These are phyloP conservation scores for Callionymus lyra DNA, from an alignment of 2,113 vertebrate genomes.

Conservation along the genomic window DNA sequence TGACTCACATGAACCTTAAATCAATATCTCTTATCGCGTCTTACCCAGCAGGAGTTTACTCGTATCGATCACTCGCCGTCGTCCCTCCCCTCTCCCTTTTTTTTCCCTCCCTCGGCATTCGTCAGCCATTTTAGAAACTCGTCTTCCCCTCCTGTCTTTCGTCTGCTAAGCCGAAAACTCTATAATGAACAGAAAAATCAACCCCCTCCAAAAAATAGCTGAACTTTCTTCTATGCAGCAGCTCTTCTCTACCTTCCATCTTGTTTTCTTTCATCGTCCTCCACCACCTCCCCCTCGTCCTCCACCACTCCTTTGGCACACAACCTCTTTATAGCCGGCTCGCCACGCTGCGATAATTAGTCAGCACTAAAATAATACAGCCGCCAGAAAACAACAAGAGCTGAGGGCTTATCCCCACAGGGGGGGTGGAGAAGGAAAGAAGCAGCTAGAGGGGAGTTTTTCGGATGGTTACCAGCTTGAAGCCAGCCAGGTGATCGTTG, in stretches of 20 bases:
- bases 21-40: slow-evolving; percentile 1
- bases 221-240: slow-evolving; percentile 8
- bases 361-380: slow-evolving; percentile 56
- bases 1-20: neutral
- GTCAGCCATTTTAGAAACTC: slow-evolving; percentile 50
- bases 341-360: slow-evolving; percentile 59
- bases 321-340: slow-evolving; percentile 42
- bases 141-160: slow-evolving; percentile 12
- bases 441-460: slow-evolving; percentile 4
- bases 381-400: slow-evolving; percentile 49
- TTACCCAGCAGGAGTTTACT: slow-evolving; percentile 3
- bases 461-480: slow-evolving; percentile 44
- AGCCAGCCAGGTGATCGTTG: slow-evolving; percentile 14
- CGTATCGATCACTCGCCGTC: slow-evolving; percentile 21
- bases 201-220: neutral
- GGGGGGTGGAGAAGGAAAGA: slow-evolving; percentile 7
- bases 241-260: slow-evolving; percentile 9
- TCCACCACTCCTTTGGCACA: slow-evolving; percentile 14
- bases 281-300: neutral
- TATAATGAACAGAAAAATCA: neutral
- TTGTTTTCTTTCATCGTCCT: slow-evolving; percentile 30
- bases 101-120: slow-evolving; percentile 10
- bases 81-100: neutral
- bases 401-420: slow-evolving; percentile 42
- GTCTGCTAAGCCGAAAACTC: slow-evolving; percentile 19